Evolutionary conservation across 2,113 vertebrate species (phyloP), one percentile per base, ranked within the genome.

Genomic region (Limnothrissa miodon): DNA sequence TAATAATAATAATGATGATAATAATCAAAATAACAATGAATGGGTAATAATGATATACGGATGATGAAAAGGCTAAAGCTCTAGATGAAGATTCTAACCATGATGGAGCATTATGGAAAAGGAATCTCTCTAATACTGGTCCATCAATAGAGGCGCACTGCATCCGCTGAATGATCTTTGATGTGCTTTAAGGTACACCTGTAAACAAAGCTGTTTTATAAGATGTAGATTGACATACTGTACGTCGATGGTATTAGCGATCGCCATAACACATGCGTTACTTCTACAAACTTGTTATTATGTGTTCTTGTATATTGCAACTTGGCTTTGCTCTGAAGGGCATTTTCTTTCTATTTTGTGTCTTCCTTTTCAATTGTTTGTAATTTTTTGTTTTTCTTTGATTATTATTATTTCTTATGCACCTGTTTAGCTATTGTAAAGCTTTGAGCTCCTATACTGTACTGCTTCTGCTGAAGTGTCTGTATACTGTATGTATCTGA

Each of bases 221-320:
- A 93, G 89, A 91, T 93, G 91, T 93, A 92, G 91, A 91, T 92
- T 88, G 90, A 91, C 85, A 87, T 83, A 93, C 87, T 81, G 91
- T 94, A 46, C 48, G 79, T 88, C 86, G 85, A 86, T 85, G 85
- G 84, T 92, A 90, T 91, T 93, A 89, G 91, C 91, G 92, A 92
- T 92, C 88, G 87, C 91, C 92, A 90, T 90, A 88, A 92, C 90
- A 89, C 88, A 91, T 92, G 91, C 88, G 89, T 93, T 93, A 87
- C 89, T 93, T 91, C 88, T 91, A 86, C 88, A 85, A 90, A 89
- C 93, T 87, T 93, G 92, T 92, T 91, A 92, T 89, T 89, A 92
- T 93, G 94, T 94, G 92, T 94, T 93, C 88, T 91, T 95, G 95
- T 95, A 94, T 94, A 95, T 92, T 93, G 92, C 89, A 87, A 92